phyloP scores from a whole-genome alignment of 37 sponge, comb jelly and placozoan species.

The Aphrocallistes beatrix region DNA sequence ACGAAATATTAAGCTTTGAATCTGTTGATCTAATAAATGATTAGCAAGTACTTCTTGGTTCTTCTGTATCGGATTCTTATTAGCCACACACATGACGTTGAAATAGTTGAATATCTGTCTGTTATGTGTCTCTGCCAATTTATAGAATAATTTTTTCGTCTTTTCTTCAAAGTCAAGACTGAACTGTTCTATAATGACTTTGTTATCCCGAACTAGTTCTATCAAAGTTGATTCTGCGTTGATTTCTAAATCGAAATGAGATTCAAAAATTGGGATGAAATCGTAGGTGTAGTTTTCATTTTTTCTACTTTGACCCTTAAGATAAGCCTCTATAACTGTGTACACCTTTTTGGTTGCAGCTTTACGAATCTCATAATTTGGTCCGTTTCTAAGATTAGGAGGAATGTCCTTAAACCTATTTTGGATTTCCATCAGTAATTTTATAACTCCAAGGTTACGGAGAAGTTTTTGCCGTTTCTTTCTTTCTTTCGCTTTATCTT shows the following conservation, averaged over 20 bases:
- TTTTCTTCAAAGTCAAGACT: neutral
- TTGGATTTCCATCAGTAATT: neutral
- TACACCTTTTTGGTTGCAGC: neutral
- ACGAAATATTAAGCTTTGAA: neutral
- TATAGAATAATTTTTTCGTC: neutral
- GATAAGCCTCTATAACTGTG: constrained; percentile 26
- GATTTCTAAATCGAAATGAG: constrained; percentile 12
- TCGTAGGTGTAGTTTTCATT: constrained; percentile 43
- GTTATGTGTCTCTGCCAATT: neutral
- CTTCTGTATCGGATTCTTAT: neutral
- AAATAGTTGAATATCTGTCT: neutral
- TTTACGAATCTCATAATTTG: neutral
- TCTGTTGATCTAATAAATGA: neutral
- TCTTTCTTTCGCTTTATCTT: neutral
- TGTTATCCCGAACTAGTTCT: constrained; percentile 61
- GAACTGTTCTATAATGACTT: neutral
- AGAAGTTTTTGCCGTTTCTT: constrained; percentile 54
- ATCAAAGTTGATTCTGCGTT: constrained; percentile 67
- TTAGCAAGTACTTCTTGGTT: neutral
- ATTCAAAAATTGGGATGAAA: constrained; percentile 35
- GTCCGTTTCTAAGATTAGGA: neutral
- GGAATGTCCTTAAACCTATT: neutral
- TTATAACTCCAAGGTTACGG: constrained; percentile 41
- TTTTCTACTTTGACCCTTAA: constrained; percentile 45
- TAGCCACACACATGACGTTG: neutral